Conservation (phyloP, 2,113 vertebrate species). For the Rhinopomastus cyanomelas region DNA sequence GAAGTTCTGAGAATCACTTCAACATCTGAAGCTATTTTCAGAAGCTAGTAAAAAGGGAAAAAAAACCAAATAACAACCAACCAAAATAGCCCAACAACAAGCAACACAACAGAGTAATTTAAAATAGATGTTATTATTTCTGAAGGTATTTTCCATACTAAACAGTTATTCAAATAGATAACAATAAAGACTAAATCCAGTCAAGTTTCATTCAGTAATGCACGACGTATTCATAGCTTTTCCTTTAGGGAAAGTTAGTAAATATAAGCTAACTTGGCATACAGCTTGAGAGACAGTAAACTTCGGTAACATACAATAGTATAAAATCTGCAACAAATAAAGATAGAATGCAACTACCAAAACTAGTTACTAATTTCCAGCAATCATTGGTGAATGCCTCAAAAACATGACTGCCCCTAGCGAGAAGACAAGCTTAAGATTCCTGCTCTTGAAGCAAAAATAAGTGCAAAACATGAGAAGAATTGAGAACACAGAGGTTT, state of each 20-base stretch:
- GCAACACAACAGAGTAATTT: not conserved
- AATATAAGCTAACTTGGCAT: not conserved
- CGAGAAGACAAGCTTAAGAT: not conserved
- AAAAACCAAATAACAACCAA: not conserved
- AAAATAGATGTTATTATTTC: not conserved
- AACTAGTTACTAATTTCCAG: not conserved
- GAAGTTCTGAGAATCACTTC: slow-evolving; percentile 80
- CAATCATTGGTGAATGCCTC: not conserved
- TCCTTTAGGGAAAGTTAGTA: not conserved
- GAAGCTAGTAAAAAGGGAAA: slow-evolving; percentile 63
- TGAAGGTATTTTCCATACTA: not conserved
- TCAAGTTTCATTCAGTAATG: not conserved
- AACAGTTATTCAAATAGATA: not conserved
- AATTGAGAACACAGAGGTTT: not conserved
- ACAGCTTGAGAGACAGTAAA: not conserved
- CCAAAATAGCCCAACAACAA: not conserved
- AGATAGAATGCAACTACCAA: not conserved
- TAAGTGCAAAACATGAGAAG: not conserved
- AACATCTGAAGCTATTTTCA: slow-evolving; percentile 81
- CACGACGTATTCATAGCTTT: not conserved
- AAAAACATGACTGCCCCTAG: not conserved
- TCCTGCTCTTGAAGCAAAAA: not conserved
- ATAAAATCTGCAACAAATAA: not conserved
- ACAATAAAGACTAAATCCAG: not conserved
- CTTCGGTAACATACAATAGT: not conserved